phyloP scores from a whole-genome alignment of 2,797 vertebrate species.

The Notolepis coatsorum region DNA sequence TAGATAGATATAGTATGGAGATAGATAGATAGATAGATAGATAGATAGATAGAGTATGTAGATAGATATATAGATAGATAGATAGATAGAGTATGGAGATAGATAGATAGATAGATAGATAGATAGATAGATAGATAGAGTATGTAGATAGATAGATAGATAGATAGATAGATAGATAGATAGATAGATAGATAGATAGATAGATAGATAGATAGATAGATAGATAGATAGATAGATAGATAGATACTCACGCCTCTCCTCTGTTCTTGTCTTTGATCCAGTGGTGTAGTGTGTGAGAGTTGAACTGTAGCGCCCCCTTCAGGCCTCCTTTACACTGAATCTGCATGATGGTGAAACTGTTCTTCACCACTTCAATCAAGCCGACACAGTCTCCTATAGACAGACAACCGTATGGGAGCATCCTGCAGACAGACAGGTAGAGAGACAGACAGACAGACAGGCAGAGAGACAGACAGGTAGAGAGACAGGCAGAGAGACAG shows the following conservation, averaged over 20 bases:
- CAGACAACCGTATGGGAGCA: slow-evolving; percentile 83
- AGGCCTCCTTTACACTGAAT: slow-evolving; percentile 78
- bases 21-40: neutral
- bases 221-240: slow-evolving; percentile 27
- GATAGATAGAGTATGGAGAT: neutral
- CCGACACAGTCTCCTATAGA: slow-evolving; percentile 85
- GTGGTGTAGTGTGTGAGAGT: slow-evolving; percentile 82
- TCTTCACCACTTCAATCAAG: slow-evolving; percentile 85
- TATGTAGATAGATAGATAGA: slow-evolving; percentile 1
- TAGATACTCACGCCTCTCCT: slow-evolving; percentile 74
- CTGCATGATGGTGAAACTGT: slow-evolving; percentile 81
- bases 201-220: neutral
- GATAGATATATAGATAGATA: neutral
- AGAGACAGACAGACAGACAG: neutral
- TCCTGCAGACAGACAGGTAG: slow-evolving; percentile 55
- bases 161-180: neutral
- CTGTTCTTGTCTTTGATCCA: slow-evolving; percentile 85
- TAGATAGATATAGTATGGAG: neutral
- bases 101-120: neutral
- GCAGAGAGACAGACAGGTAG: neutral
- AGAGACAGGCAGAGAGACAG: too few relatives aligned
- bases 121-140: neutral
- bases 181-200: neutral
- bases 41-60: neutral
- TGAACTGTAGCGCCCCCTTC: slow-evolving; percentile 79